A percentile compares a stretch with the other conserved stretches of the same genome.
Evolutionary conservation across 2,113 vertebrate species (phyloP).

Genomic region (Epinephelus moara): DNA sequence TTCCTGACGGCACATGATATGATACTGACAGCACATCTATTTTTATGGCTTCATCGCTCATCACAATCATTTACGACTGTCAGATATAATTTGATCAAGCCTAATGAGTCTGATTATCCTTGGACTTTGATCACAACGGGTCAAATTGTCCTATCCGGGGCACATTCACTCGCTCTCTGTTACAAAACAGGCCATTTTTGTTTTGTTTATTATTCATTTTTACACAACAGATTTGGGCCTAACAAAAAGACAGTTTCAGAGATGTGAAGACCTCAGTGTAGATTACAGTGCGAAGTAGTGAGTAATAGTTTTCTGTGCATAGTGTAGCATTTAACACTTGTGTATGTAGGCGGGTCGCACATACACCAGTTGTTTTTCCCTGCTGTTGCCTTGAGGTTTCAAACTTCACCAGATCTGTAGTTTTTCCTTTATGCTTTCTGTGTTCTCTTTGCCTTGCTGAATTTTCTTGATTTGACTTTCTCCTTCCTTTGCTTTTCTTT

Average conservation of each 20-base stretch:
- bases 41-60: conserved; percentile 34
- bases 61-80: conserved; percentile 30
- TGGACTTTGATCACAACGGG: background rate
- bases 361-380: conserved; percentile 3
- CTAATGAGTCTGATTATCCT: conserved; percentile 19
- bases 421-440: conserved; percentile 17
- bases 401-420: background rate
- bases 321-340: background rate
- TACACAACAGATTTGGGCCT: background rate
- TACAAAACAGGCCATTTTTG: background rate
- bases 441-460: background rate
- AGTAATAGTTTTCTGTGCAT: background rate
- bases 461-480: conserved; percentile 16
- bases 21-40: conserved; percentile 31
- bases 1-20: conserved; percentile 1
- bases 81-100: conserved; percentile 21
- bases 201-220: background rate
- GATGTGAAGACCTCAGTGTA: background rate
- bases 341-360: background rate
- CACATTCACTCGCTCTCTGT: background rate
- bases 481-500: background rate
- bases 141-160: conserved; percentile 7
- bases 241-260: background rate
- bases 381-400: background rate
- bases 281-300: background rate